Base-by-base conservation (phyloP, 2,797 vertebrate species). In the Coccyzus lansbergi region DNA sequence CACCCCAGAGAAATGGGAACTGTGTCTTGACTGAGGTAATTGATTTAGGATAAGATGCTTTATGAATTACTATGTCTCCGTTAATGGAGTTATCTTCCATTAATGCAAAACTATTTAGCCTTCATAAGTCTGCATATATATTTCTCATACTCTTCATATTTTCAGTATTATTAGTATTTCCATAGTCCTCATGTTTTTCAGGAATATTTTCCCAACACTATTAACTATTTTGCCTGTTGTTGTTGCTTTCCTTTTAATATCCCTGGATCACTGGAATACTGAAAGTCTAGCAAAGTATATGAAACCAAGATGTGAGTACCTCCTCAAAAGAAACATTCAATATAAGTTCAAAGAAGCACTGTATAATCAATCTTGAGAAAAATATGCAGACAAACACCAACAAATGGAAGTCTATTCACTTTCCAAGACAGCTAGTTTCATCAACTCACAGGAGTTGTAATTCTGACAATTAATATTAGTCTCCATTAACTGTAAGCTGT, bases 381-480 rank as follows among this genome's bases (percentile, higher is more conserved):
- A 88, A 91, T 82, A 40, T 2, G 22, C 46, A 65, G 62, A 29
- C 75, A 90, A 91, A 62, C 58, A 91, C 76, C 87, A 94, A 92
- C 89, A 95, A 95, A 94, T 95, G 85, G 72, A 88, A 79, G 55
- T 21, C 75, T 91, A 89, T 87, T 87, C 86, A 92, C 51, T 95
- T 95, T 93, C 86, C 87, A 79, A 86, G 91, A 65, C 86, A 88
- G 65, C 55, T 90, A 55, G 85, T 95, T 95, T 93, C 76, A 86
- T 92, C 86, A 90, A 38, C 65, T 85, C 70, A 93, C 71, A 63
- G 62, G 82, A 92, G 74, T 81, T 94, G 83, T 93, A 92, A 91
- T 94, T 92, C 80, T 94, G 70, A 82, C 65, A 83, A 49, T 88
- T 93, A 92, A 90, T 91, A 90, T 82, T 67, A 72, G 82, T 69